Evolutionary conservation across 1,140 invertebrate genomes (phyloP).

Genomic region (Orius insidiosus): DNA sequence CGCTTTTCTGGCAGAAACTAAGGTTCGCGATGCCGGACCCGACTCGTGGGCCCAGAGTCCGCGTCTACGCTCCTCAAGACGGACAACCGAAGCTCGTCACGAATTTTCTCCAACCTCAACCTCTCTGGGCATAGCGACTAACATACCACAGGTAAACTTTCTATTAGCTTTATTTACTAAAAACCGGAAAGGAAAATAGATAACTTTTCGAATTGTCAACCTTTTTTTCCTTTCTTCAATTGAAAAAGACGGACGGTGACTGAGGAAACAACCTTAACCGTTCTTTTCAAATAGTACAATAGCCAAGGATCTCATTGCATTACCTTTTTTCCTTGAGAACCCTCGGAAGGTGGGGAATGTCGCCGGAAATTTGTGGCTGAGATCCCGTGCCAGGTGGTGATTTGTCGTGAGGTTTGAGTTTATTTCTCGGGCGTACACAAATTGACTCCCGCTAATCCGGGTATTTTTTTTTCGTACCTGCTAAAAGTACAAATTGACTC

Average conservation of each 20-base stretch:
- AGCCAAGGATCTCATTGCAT: slow-evolving; percentile 5
- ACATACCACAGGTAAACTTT: slow-evolving; percentile 12
- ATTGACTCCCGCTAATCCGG: too few relatives aligned
- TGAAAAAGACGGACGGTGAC: too few relatives aligned
- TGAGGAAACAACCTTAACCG: neutral
- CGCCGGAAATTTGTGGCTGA: slow-evolving; percentile 5
- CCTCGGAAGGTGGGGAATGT: slow-evolving; percentile 1
- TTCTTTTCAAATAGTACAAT: slow-evolving; percentile 9
- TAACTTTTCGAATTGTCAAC: too few relatives aligned
- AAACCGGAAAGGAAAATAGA: too few relatives aligned
- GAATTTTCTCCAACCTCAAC: slow-evolving; percentile 11
- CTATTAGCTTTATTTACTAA: too few relatives aligned
- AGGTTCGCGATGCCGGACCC: slow-evolving; percentile 76
- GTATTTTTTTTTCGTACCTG: too few relatives aligned
- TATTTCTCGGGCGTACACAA: too few relatives aligned
- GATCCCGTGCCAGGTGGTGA: slow-evolving; percentile 6
- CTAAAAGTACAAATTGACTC: too few relatives aligned
- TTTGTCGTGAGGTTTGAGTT: neutral
- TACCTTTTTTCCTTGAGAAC: slow-evolving; percentile 7
- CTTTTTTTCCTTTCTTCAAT: too few relatives aligned
- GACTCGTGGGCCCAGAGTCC: slow-evolving; percentile 20
- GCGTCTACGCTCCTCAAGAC: slow-evolving; percentile 4
- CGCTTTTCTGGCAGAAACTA: slow-evolving; percentile 87
- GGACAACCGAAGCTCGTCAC: slow-evolving; percentile 11
- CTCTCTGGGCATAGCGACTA: slow-evolving; percentile 16